phyloP scores from a whole-genome alignment of 1,140 invertebrate species.

The Caenorhabditis brenneri region DNA sequence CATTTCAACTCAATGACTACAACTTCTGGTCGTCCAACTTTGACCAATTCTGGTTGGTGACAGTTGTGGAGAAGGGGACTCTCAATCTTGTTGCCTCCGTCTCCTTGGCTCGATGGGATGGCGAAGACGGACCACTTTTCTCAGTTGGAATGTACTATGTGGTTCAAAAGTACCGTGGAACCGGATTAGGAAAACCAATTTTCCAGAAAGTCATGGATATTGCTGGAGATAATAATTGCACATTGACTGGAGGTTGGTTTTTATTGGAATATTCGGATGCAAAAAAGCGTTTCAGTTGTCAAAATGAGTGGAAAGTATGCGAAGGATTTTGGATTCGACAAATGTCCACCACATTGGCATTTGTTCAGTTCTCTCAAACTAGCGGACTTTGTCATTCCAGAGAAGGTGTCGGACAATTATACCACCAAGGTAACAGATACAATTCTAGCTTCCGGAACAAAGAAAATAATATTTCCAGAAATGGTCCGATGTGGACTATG shows the following conservation, averaged over 20 bases:
- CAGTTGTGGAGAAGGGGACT: not conserved
- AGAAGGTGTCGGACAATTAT: not conserved
- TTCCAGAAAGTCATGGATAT: slow-evolving; percentile 23
- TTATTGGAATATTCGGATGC: no score
- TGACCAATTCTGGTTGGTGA: slow-evolving; percentile 13
- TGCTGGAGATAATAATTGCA: not conserved
- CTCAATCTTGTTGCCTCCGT: not conserved
- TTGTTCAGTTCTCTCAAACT: not conserved
- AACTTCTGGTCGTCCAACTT: not conserved
- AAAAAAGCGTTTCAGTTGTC: not conserved
- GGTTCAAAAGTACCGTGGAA: not conserved
- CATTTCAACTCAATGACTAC: slow-evolving; percentile 1
- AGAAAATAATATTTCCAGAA: not conserved
- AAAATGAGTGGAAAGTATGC: slow-evolving; percentile 1
- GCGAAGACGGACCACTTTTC: not conserved
- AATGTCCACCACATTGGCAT: not conserved
- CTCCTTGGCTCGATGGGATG: slow-evolving; percentile 19
- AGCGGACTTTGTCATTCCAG: not conserved
- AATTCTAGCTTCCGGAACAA: not conserved
- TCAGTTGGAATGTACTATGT: slow-evolving; percentile 9
- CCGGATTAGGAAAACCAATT: not conserved
- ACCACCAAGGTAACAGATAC: not conserved
- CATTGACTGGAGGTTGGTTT: slow-evolving; percentile 14
- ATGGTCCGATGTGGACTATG: not conserved
- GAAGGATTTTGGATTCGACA: not conserved